Evolutionary conservation across 1,140 invertebrate genomes (phyloP).

Genomic region (Vanessa tameamea): DNA sequence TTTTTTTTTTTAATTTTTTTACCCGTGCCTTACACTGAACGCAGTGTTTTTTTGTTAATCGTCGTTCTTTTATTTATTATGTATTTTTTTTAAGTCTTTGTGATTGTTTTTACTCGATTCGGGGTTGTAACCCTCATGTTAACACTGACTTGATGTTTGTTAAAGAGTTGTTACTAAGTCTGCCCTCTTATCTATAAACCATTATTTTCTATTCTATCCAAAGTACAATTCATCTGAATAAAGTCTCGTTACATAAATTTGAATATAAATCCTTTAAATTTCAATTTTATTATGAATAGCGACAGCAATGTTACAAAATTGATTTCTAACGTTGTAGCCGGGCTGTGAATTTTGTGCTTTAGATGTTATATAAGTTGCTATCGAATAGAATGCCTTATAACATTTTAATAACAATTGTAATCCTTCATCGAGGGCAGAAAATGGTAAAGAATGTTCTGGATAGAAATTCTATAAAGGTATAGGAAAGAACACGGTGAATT

Average conservation of each 20-base stretch:
- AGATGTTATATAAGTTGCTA: slow-evolving; percentile 23
- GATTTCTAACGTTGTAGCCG: slow-evolving; percentile 8
- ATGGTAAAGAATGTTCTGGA: neutral
- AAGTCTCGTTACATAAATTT: too few relatives aligned
- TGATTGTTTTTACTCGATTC: slow-evolving; percentile 36
- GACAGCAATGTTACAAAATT: neutral
- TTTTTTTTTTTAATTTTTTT: slow-evolving; percentile 29
- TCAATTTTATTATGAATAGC: neutral
- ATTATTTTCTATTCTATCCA: neutral
- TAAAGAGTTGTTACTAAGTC: slow-evolving; percentile 4
- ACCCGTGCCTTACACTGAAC: slow-evolving; percentile 38
- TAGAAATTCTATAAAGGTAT: neutral
- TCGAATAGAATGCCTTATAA: neutral
- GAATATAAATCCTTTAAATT: too few relatives aligned
- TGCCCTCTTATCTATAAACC: slow-evolving; percentile 19
- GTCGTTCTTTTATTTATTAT: slow-evolving; percentile 43
- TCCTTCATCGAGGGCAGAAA: slow-evolving; percentile 14
- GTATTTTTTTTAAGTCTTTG: slow-evolving; percentile 39
- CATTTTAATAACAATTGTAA: slow-evolving; percentile 2
- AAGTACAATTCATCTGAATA: too few relatives aligned
- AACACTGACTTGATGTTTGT: slow-evolving; percentile 9
- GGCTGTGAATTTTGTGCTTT: slow-evolving; percentile 35
- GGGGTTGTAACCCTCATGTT: slow-evolving; percentile 5
- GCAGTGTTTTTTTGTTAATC: slow-evolving; percentile 36
- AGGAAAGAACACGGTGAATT: neutral